Percentiles rank a stretch among this genome's conserved stretches.
These are phyloP conservation scores for Gallinago media DNA, from an alignment of 2,113 vertebrate genomes.

Conservation along the genomic window DNA sequence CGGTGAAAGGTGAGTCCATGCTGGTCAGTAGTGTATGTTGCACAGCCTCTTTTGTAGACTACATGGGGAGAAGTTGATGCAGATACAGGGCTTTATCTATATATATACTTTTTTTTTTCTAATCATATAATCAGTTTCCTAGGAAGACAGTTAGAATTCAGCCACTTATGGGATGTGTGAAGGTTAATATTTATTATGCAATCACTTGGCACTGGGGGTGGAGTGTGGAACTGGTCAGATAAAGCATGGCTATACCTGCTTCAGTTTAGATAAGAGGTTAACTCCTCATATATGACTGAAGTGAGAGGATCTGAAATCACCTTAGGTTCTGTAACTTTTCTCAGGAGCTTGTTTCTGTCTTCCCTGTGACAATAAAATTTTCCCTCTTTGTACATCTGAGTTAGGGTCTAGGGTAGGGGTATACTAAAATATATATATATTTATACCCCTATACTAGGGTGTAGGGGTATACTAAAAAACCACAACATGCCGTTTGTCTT, in stretches of 20 bases:
- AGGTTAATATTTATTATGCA: not conserved
- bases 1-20: not conserved
- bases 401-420: not conserved
- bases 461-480: no score
- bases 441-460: no score
- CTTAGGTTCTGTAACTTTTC: not conserved
- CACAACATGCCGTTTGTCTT: not conserved
- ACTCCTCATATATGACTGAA: not conserved
- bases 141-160: not conserved
- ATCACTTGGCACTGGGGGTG: not conserved
- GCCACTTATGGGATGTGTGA: not conserved
- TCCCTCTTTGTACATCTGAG: not conserved
- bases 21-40: not conserved
- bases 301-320: not conserved
- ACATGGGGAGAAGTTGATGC: not conserved
- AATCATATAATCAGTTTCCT: not conserved
- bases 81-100: not conserved
- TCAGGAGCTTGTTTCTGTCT: not conserved
- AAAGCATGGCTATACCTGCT: accelerated
- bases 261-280: not conserved
- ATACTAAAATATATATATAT: no score
- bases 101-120: not conserved
- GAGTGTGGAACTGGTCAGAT: not conserved
- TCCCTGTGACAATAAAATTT: not conserved
- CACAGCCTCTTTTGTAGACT: not conserved